phyloP scores from a whole-genome alignment of 2,113 vertebrate genomes.

The Phaethon lepturus region DNA sequence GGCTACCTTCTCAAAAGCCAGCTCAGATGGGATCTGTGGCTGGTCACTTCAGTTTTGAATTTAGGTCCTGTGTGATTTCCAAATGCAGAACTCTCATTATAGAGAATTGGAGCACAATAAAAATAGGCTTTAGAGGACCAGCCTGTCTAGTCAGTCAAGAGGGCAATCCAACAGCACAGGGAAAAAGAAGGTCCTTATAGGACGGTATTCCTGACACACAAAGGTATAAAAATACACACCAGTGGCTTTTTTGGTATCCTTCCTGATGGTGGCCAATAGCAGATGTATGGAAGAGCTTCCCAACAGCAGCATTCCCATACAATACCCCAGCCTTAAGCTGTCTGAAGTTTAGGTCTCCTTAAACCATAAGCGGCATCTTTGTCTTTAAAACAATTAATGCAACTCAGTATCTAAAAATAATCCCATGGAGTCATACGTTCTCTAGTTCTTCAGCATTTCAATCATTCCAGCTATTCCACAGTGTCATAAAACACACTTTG shows the following conservation, averaged over 20 bases:
- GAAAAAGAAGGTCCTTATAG: neutral
- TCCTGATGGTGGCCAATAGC: neutral
- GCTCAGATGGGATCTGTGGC: neutral
- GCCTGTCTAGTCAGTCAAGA: neutral
- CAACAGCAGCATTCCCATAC: neutral
- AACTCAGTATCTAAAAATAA: constrained; percentile 38
- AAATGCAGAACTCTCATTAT: neutral
- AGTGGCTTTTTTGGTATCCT: neutral
- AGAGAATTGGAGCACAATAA: neutral
- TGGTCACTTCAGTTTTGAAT: neutral
- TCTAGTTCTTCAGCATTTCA: constrained; percentile 14
- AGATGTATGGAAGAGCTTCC: neutral
- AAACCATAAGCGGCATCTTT: neutral
- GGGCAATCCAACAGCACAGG: neutral
- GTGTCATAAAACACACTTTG: neutral
- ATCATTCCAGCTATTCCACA: constrained; percentile 15
- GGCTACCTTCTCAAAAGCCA: neutral
- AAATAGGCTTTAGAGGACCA: neutral
- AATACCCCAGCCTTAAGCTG: neutral
- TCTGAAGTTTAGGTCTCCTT: constrained; percentile 6
- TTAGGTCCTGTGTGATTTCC: neutral
- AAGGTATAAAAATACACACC: neutral
- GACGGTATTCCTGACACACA: neutral
- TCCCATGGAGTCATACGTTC: neutral
- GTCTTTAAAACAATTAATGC: neutral